Percentiles rank a stretch among this genome's conserved stretches.
Conservation (phyloP, 1,140 invertebrate genomes). For the Sitobion miscanthi region DNA sequence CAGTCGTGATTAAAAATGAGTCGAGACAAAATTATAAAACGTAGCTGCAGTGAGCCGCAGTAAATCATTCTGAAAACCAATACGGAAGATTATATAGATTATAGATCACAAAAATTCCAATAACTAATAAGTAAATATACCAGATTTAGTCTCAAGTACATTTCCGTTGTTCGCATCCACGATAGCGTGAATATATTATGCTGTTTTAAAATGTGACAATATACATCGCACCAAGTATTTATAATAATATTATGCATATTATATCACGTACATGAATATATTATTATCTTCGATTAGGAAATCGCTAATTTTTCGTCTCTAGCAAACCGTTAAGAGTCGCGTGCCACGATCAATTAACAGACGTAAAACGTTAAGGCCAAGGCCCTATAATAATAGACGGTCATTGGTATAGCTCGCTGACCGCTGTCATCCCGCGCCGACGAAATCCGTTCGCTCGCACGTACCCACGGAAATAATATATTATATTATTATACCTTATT, state of each 20-base stretch:
- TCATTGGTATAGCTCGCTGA: not conserved
- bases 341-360: not conserved
- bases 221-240: not conserved
- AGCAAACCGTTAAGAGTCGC: conserved; percentile 10
- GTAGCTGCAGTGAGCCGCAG: not conserved
- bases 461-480: not conserved
- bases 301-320: not conserved
- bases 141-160: not conserved
- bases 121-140: not conserved
- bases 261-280: not conserved
- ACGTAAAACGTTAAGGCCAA: not conserved
- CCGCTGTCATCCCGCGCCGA: not conserved
- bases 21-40: not conserved
- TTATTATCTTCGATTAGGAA: not conserved
- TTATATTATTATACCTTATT: not conserved
- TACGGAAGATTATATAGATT: not conserved
- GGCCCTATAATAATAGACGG: not conserved
- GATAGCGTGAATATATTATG: not conserved
- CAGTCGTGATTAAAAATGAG: not conserved
- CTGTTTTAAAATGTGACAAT: not conserved
- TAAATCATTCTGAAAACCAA: not conserved
- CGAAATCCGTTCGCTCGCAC: not conserved
- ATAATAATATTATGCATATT: not conserved
- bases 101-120: not conserved
- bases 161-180: not conserved